Conservation (phyloP, 2,113 vertebrate species). For the Castor canadensis region DNA sequence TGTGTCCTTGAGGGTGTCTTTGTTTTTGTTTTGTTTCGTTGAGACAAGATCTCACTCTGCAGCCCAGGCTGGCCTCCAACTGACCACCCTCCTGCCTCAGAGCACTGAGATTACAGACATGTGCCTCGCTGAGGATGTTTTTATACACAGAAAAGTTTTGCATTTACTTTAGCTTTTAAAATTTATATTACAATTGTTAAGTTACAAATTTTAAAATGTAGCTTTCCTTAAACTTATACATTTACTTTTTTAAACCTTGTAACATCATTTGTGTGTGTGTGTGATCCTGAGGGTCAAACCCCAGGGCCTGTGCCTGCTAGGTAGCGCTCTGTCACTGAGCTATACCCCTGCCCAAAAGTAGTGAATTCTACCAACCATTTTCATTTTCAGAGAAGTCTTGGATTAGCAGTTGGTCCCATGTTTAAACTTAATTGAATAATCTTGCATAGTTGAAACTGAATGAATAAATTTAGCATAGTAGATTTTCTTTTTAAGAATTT, state of each 20-base stretch:
- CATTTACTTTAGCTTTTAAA: conserved; percentile 35
- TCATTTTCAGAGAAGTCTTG: background rate
- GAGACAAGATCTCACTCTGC: too few species aligned
- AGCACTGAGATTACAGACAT: too few species aligned
- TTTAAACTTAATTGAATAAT: background rate
- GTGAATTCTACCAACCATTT: background rate
- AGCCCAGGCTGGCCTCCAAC: too few species aligned
- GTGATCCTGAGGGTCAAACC: too few species aligned
- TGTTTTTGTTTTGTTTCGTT: too few species aligned
- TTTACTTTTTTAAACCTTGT: conserved; percentile 22
- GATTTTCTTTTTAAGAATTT: conserved; percentile 8
- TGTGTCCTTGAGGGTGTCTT: background rate
- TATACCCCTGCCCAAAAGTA: background rate
- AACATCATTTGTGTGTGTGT: background rate
- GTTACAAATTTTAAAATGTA: background rate
- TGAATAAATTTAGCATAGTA: background rate
- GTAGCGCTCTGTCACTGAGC: background rate
- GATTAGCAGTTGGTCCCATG: background rate
- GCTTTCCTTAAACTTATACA: conserved; percentile 16
- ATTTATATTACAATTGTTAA: background rate
- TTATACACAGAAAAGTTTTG: background rate
- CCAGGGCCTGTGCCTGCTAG: too few species aligned
- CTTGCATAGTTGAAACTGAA: background rate
- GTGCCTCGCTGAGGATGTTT: background rate
- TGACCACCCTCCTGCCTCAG: too few species aligned